phyloP scores from a whole-genome alignment of 2,888 invertebrate genomes.

The Oasisia sp. region DNA sequence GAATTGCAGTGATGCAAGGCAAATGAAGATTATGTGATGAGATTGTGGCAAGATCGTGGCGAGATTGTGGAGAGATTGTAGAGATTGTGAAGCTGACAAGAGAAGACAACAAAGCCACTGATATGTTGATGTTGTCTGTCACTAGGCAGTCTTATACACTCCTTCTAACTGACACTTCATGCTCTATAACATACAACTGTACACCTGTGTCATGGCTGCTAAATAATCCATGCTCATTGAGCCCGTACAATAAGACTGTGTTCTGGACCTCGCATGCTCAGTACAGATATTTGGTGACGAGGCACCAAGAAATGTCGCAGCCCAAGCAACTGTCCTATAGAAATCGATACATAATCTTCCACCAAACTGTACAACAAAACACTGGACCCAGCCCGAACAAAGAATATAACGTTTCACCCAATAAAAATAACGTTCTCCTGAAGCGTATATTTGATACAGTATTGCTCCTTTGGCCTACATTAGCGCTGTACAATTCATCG shows the following conservation, averaged over 20 bases:
- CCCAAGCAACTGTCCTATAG: not conserved
- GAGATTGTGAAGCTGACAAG: not conserved
- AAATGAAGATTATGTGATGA: not conserved
- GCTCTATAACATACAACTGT: not conserved
- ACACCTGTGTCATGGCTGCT: not conserved
- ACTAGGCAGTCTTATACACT: not conserved
- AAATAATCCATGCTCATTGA: not conserved
- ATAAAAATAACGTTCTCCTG: constrained; percentile 4
- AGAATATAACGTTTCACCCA: not conserved
- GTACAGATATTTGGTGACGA: not conserved
- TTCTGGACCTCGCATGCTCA: not conserved
- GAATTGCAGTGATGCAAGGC: too few relatives aligned
- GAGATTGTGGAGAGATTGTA: not conserved
- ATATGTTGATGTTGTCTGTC: not conserved
- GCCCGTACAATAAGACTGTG: not conserved
- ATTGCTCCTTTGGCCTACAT: not conserved
- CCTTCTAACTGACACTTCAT: not conserved
- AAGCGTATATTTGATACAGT: not conserved
- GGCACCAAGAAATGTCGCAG: not conserved
- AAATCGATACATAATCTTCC: not conserved
- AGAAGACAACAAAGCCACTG: not conserved
- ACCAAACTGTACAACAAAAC: constrained; percentile 7
- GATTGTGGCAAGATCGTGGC: not conserved
- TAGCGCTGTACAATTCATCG: not conserved
- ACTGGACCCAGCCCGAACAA: constrained; percentile 3